Base-by-base conservation (phyloP, 2,113 vertebrate species). In the Spea bombifrons region DNA sequence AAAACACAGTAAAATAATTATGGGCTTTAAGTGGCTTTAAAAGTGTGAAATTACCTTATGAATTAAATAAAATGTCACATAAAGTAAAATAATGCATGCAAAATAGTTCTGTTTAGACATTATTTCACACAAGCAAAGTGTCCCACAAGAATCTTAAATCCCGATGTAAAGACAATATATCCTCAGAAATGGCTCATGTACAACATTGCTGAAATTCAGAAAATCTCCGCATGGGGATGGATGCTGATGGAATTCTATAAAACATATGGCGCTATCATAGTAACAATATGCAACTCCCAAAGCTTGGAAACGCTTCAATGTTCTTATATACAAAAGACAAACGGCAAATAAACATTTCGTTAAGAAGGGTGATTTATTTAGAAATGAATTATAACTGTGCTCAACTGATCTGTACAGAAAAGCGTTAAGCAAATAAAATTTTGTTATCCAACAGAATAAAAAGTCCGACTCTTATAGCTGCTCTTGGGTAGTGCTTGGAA, bases 181-280 rank as follows among this genome's bases (percentile, higher is more conserved):
- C n/a, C 8, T 7, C 61, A 64, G 9, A 30, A 6, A 64, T 17
- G n/a, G 47, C 67, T 50, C 15, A 49, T 15, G 16, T 70, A 68
- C 44, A 47, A 46, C 43, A 15, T 6, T 16, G 46, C 45, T 47
- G 47, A 50, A 70, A 70, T 70, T 16, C n/a, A 16, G 67, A 49
- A 48, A 12, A 50, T 70, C 17, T n/a, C 46, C 46, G 0, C 13
- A 13, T 50, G 16, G 55, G 55, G 46, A 70, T 70, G 46, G 67
- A 70, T 70, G 67, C 47, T 70, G 67, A 70, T 70, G 67, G 67
- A 17, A 50, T 70, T 70, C 15, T 70, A 70, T 49, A 70, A 70
- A 70, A 70, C 67, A 70, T 70, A 70, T 70, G 67, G 67, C 8
- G 46, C 3, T 4, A 50, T 46, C 15, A 70, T 5, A n/a, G 15